Base-by-base conservation (phyloP, 2,113 vertebrate species). In the Crotophaga sulcirostris region DNA sequence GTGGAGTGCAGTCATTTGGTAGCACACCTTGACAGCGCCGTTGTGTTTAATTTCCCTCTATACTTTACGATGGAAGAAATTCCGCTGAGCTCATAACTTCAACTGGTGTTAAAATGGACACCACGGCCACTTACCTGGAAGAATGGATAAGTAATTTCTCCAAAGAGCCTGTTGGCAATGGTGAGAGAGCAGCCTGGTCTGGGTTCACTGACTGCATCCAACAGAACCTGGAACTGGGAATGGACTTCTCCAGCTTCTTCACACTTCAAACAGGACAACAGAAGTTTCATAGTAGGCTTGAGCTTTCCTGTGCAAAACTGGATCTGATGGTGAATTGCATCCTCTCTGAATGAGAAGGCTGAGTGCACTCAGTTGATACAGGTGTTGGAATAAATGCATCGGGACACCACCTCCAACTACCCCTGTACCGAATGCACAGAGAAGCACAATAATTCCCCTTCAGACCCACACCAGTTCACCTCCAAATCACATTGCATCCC, bases 81-180 rank as follows among this genome's bases (percentile, higher is more conserved):
- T 56, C 44, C 9, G 3, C 58, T 76, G 72, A 86, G 36, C 17
- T 83, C 9, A 1, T 12, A 47, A 31, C 19, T 68, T 17, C 8
- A 38, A 36, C 33, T 58, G 20, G 38, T 66, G 12, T 36, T 55
- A 54, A 40, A 55, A 69, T 28, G 40, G n/a, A 58, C 17, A 38
- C 29, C 58, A 60, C 0, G 0, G n/a, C 44, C 14, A 6, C 93
- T 95, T 59, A 98, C 98, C 87, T 95, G 90, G 47, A 94, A 78
- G 68, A 97, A 97, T 0, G 67, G 25, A 8, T 96, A 87, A 1
- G 51, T 59, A n/a, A 96, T 92, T 60, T 96, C 87, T 87, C 96
- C 98, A 7, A 97, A 98, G 40, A 98, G 93, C 70, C 97, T 93
- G 77, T 96, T 98, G 83, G 97, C 98, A 13, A 97, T 94, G 78